Base-by-base conservation (phyloP, 1,140 invertebrate genomes). In the Lycorma delicatula region DNA sequence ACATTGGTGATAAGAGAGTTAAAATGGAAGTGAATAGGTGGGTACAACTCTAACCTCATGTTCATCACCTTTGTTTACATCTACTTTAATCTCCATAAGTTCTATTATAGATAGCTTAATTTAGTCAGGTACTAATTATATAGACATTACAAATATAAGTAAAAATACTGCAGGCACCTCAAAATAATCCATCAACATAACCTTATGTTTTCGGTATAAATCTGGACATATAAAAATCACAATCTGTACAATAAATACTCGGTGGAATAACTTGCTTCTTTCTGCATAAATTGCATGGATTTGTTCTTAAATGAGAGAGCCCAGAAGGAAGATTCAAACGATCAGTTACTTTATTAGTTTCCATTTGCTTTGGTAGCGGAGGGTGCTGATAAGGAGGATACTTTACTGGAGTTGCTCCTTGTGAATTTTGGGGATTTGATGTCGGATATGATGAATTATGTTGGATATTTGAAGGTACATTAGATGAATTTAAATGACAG, bases 211-310 rank as follows among this genome's bases (percentile, higher is more conserved):
- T 79, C 7, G 81, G 83, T 64, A 84, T 82, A 67, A 91, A 91
- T 64, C 87, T 79, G 27, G 89, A 89, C 86, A 94, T 87, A 66
- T 94, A 94, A 76, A 87, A 92, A 67, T 92, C 87, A 72, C 91
- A 94, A 70, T 93, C 89, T 13, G 83, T 77, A 72, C 91, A 94
- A 69, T 93, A 93, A 29, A 86, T 77, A 11, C 83, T 81, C 0
- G 86, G 82, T 23, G 85, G 79, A 3, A 76, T 77, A 3, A 93
- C 82, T 58, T 80, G 78, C 67, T 90, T 89, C 67, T 93, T 91
- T 23, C 88, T 77, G 70, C 91, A 94, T 50, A 94, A 75, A 74
- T 91, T 85, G 70, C 91, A 93, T 25, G 77, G 77, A 9, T 73
- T 71, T 1, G 70, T 71, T 62, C 75, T 75, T 1, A 41, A 41